phyloP scores from a whole-genome alignment of 1,140 invertebrate species.

The Leucophenga varia region DNA sequence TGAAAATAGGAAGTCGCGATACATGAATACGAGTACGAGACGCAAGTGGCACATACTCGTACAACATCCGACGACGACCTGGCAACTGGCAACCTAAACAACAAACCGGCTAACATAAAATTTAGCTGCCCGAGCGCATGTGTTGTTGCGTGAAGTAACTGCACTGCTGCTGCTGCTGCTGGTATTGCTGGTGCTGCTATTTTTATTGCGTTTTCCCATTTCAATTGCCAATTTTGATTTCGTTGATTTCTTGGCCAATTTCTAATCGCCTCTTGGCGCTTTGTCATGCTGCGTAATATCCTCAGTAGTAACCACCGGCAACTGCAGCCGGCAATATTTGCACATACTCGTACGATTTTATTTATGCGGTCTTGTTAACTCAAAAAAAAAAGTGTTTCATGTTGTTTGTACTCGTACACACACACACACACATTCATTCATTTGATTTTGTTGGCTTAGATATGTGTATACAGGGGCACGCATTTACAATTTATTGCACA shows the following conservation, averaged over 20 bases:
- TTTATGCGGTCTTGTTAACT: no score
- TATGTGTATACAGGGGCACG: not conserved
- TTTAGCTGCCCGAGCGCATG: conserved; percentile 12
- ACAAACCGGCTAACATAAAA: conserved; percentile 7
- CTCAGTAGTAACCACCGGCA: conserved; percentile 20
- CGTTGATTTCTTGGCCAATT: conserved; percentile 44
- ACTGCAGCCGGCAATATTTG: conserved; percentile 19
- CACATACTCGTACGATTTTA: conserved; percentile 22
- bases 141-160: conserved; percentile 4
- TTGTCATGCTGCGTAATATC: conserved; percentile 27
- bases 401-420: conserved; percentile 3
- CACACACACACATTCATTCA: conserved; percentile 28
- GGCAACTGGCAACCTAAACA: conserved; percentile 8
- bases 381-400: no score
- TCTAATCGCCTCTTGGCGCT: conserved; percentile 31
- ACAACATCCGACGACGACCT: conserved; percentile 6
- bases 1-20: conserved; percentile 44
- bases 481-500: not conserved
- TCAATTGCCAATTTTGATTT: conserved; percentile 5
- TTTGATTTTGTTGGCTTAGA: conserved; percentile 5
- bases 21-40: conserved; percentile 34
- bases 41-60: conserved; percentile 8
- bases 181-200: conserved; percentile 14
- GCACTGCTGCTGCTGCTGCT: conserved; percentile 24
- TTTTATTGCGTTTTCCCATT: conserved; percentile 10